A percentile compares a stretch with the other conserved stretches of the same genome.
These are phyloP conservation scores for Hylia prasina DNA, from an alignment of 2,113 vertebrate species.

Conservation along the genomic window DNA sequence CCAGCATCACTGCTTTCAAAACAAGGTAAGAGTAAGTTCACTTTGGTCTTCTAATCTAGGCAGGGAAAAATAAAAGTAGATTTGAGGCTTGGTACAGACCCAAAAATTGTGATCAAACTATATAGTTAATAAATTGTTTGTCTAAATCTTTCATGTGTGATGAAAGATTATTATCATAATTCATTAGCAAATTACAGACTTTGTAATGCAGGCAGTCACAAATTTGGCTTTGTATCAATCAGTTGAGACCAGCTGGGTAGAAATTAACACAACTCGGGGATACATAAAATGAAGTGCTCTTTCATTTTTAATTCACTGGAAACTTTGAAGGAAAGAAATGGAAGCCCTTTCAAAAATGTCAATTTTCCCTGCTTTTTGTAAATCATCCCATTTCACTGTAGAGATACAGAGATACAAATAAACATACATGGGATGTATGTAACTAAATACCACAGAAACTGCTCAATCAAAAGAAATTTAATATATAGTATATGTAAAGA, in stretches of 20 bases:
- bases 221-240: slow-evolving; percentile 82
- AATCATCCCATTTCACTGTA: slow-evolving; percentile 20
- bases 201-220: slow-evolving; percentile 78
- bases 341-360: slow-evolving; percentile 69
- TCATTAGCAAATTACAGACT: slow-evolving; percentile 83
- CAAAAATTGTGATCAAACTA: slow-evolving; percentile 79
- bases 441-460: background rate
- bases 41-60: slow-evolving; percentile 36
- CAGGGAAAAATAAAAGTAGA: slow-evolving; percentile 57
- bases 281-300: slow-evolving; percentile 74
- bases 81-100: slow-evolving; percentile 69
- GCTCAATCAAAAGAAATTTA: background rate
- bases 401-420: background rate
- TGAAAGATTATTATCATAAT: slow-evolving; percentile 83
- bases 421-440: background rate
- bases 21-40: slow-evolving; percentile 9
- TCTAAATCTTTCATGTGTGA: slow-evolving; percentile 81
- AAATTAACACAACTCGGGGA: slow-evolving; percentile 78
- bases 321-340: slow-evolving; percentile 74
- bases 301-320: slow-evolving; percentile 76
- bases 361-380: slow-evolving; percentile 49
- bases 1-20: background rate
- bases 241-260: slow-evolving; percentile 78
- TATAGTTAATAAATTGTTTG: slow-evolving; percentile 80
- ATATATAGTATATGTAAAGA: background rate